These are phyloP conservation scores for Acleris holmiana DNA, from an alignment of 2,888 invertebrate species.

Conservation along the genomic window DNA sequence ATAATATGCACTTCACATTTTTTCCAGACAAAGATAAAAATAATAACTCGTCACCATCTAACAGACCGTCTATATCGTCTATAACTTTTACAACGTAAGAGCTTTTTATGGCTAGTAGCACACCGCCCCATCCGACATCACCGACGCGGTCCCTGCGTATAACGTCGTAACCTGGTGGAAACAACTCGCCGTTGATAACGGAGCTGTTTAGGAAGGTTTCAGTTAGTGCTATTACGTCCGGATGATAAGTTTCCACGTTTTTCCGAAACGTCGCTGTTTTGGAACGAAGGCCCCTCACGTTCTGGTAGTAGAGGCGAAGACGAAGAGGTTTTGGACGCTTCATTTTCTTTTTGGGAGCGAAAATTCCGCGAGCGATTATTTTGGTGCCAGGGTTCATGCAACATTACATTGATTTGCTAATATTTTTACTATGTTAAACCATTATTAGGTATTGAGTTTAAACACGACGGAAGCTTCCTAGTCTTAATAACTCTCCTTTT, in stretches of 20 bases:
- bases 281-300: background rate
- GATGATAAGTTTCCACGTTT: background rate
- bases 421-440: too few relatives aligned
- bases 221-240: background rate
- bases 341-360: too few relatives aligned
- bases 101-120: background rate
- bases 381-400: background rate
- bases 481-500: too few relatives aligned
- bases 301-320: background rate
- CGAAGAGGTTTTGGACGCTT: too few relatives aligned
- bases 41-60: background rate
- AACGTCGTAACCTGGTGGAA: background rate
- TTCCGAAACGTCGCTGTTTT: background rate
- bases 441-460: too few relatives aligned
- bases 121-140: background rate
- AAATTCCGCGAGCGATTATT: background rate
- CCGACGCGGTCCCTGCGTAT: background rate
- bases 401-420: too few relatives aligned
- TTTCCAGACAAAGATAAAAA: background rate
- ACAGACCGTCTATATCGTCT: background rate
- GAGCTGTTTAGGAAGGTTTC: background rate
- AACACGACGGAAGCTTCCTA: too few relatives aligned
- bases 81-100: background rate
- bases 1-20: background rate
- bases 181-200: background rate